Evolutionary conservation across 2,797 vertebrate species (phyloP).

Genomic region (Sciaenops ocellatus): DNA sequence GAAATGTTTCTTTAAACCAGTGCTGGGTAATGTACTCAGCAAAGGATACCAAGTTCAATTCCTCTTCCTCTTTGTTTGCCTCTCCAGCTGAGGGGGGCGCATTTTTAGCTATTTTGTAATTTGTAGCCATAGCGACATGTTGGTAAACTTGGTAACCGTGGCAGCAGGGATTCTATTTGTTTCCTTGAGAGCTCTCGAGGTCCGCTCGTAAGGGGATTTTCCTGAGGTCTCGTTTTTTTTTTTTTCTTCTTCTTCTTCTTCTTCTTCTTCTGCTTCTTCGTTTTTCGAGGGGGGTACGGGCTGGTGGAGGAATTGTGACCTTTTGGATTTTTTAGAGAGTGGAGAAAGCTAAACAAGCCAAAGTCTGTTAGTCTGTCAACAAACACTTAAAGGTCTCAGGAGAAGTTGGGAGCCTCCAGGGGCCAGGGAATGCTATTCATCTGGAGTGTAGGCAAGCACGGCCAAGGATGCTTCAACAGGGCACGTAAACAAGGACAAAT

Average conservation of each 20-base stretch:
- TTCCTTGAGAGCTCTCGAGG: slow-evolving; percentile 76
- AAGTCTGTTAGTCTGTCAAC: slow-evolving; percentile 84
- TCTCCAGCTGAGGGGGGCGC: slow-evolving; percentile 62
- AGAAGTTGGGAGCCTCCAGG: slow-evolving; percentile 76
- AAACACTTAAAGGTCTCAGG: slow-evolving; percentile 85
- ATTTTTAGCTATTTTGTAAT: slow-evolving; percentile 77
- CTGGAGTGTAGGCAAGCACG: slow-evolving; percentile 72
- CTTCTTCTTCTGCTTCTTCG: slow-evolving; percentile 27
- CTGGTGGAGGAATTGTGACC: slow-evolving; percentile 75
- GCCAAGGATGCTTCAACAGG: slow-evolving; percentile 75
- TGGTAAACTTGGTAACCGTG: slow-evolving; percentile 84
- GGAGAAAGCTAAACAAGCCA: slow-evolving; percentile 80
- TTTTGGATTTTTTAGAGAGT: slow-evolving; percentile 82
- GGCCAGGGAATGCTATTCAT: slow-evolving; percentile 77
- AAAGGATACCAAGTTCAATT: slow-evolving; percentile 69
- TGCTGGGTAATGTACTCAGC: slow-evolving; percentile 63
- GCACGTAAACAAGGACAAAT: slow-evolving; percentile 79
- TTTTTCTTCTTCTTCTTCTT: slow-evolving; percentile 3
- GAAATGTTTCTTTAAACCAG: slow-evolving; percentile 46
- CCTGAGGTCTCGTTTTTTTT: slow-evolving; percentile 70
- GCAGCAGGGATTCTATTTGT: slow-evolving; percentile 81
- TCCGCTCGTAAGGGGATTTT: slow-evolving; percentile 74
- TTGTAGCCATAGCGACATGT: slow-evolving; percentile 86
- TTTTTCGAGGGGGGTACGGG: slow-evolving; percentile 47
- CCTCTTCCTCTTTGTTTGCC: slow-evolving; percentile 71